Base-by-base conservation (phyloP, 2,797 vertebrate genomes). In the Linurgus olivaceus region DNA sequence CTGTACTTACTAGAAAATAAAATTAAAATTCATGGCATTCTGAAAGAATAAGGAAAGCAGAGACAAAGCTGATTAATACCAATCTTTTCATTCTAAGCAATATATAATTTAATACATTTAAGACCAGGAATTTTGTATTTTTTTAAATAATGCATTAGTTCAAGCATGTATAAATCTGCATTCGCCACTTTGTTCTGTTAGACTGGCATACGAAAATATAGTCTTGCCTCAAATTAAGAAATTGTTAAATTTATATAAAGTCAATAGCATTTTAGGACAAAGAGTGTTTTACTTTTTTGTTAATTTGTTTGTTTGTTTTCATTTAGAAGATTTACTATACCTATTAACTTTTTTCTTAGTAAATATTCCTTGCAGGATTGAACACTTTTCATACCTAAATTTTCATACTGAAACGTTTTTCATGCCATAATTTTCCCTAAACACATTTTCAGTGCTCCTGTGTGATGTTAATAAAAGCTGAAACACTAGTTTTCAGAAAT, bases 401-500 rank as follows among this genome's bases (percentile, higher is more conserved):
- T 77, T 77, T 47, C 17, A 8, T 40, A 17, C 40, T 20, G 29
- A 70, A 50, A 7, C 7, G 7, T 52, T 75, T 70, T 63, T 24
- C 59, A 82, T 66, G 16, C 57, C 50, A 23, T 58, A 62, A 78
- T 94, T 93, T 86, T 81, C 73, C 33, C 35, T 84, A 86, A 77
- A 88, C 21, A 66, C 75, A 62, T 68, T 93, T 80, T 86, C 79
- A 86, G 31, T 65, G 35, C 37, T 92, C 76, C 76, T 77, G 65
- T 66, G 31, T 74, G 85, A 95, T 70, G 73, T 51, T 90, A 93
- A 95, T 88, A 91, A 91, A 86, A 95, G 51, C 76, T 82, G 88
- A 95, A 94, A 84, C 37, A 37, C 59, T 67, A 52, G 20, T 90
- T 94, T 94, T 87, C 65, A 80, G 75, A 89, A 93, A 67, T 94